Percentiles rank a stretch among this genome's conserved stretches.
These are phyloP conservation scores for Oophaga pumilio DNA, from an alignment of 2,113 vertebrate genomes.

Conservation along the genomic window DNA sequence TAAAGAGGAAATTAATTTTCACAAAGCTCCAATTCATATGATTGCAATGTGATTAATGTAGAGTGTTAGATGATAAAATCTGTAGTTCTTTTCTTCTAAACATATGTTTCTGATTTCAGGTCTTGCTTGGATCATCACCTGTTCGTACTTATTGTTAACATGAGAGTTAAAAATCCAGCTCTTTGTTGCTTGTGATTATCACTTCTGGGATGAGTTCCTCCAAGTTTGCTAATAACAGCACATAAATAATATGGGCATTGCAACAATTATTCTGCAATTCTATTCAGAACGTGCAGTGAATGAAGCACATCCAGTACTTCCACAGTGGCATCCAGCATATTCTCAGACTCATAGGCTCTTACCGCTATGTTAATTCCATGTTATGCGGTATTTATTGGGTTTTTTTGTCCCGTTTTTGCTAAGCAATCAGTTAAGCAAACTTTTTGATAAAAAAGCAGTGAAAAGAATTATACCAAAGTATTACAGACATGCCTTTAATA, in stretches of 20 bases:
- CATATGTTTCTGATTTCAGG: not conserved
- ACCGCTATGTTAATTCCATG: not conserved
- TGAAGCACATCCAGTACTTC: not conserved
- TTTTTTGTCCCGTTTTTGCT: not conserved
- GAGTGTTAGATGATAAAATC: not conserved
- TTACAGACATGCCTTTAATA: not conserved
- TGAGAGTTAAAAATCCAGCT: not conserved
- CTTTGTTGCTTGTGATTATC: not conserved
- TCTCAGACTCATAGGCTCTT: not conserved
- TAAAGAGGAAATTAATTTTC: no score
- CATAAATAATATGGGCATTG: not conserved
- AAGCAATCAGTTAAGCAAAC: not conserved
- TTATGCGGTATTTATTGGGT: not conserved
- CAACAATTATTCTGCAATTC: not conserved
- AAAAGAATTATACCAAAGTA: not conserved
- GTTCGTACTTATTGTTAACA: conserved; percentile 28
- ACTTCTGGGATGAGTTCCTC: not conserved
- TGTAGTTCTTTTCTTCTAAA: not conserved
- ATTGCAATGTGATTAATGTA: not conserved
- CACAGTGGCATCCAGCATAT: not conserved
- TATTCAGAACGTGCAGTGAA: not conserved
- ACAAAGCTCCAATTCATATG: not conserved
- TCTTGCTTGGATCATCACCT: conserved; percentile 31
- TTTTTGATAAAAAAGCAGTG: not conserved
- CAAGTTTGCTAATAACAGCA: not conserved